These are phyloP conservation scores for Leptodactylus fuscus DNA, from an alignment of 2,113 vertebrate genomes.

Conservation along the genomic window DNA sequence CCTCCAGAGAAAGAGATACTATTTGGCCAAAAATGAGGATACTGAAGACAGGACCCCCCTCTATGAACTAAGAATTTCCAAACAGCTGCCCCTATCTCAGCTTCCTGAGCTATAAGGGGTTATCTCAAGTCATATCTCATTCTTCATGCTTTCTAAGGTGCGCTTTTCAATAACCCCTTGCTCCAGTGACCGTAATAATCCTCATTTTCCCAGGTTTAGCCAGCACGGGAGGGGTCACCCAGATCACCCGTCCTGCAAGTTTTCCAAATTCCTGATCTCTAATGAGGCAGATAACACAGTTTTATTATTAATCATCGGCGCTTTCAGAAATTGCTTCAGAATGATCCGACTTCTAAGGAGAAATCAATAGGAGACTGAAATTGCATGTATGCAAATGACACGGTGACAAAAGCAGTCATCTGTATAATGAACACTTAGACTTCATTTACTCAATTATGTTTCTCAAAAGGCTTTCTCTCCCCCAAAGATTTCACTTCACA, in stretches of 20 bases:
- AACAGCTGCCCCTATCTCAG: too few relatives aligned
- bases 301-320: constrained; percentile 58
- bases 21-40: neutral
- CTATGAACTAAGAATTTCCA: too few relatives aligned
- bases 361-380: constrained; percentile 59
- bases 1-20: neutral
- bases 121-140: neutral
- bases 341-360: constrained; percentile 56
- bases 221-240: constrained; percentile 25
- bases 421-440: constrained; percentile 60
- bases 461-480: constrained; percentile 58
- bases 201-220: constrained; percentile 16
- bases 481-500: constrained; percentile 59
- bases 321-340: constrained; percentile 54
- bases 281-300: constrained; percentile 55
- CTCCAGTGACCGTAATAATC: neutral
- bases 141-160: neutral
- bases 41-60: neutral
- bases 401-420: constrained; percentile 58
- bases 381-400: constrained; percentile 58
- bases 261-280: constrained; percentile 42
- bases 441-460: constrained; percentile 60
- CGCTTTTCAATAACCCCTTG: neutral
- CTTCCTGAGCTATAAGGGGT: neutral
- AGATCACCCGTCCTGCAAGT: constrained; percentile 37